Evolutionary conservation across 1,140 invertebrate species (phyloP).

Genomic region (Meloidogyne hapla): DNA sequence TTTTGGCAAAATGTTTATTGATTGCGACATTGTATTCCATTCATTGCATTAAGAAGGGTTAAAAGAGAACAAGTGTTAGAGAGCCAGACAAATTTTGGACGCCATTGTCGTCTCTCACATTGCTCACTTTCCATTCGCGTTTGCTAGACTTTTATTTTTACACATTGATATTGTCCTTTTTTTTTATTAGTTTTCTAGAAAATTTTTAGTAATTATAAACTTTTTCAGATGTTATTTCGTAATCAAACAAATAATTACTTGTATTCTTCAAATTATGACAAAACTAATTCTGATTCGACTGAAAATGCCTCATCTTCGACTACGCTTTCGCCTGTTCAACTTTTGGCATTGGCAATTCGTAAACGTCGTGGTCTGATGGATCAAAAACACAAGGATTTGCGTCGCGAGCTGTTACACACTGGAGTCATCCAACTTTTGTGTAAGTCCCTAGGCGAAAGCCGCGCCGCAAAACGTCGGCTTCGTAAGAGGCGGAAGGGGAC

Average conservation of each 20-base stretch:
- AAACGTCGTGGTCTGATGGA: constrained; percentile 29
- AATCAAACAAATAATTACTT: not conserved
- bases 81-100: too few species aligned
- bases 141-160: too few species aligned
- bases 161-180: too few species aligned
- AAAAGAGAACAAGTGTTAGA: too few species aligned
- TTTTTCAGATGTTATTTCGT: not conserved
- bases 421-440: constrained; percentile 28
- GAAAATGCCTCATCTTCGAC: not conserved
- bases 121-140: not conserved
- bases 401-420: constrained; percentile 16
- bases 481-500: constrained; percentile 18
- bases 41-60: too few species aligned
- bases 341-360: constrained; percentile 30
- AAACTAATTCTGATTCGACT: not conserved
- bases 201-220: too few species aligned
- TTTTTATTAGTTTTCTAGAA: too few species aligned
- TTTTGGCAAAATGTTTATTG: too few species aligned
- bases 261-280: not conserved
- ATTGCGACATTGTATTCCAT: too few species aligned
- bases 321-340: constrained; percentile 26
- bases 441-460: constrained; percentile 35
- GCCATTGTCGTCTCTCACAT: not conserved
- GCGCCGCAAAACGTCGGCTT: constrained; percentile 17
- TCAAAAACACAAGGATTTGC: constrained; percentile 30